Conservation (phyloP, 2,113 vertebrate genomes). For the Atherinomorus stipes region DNA sequence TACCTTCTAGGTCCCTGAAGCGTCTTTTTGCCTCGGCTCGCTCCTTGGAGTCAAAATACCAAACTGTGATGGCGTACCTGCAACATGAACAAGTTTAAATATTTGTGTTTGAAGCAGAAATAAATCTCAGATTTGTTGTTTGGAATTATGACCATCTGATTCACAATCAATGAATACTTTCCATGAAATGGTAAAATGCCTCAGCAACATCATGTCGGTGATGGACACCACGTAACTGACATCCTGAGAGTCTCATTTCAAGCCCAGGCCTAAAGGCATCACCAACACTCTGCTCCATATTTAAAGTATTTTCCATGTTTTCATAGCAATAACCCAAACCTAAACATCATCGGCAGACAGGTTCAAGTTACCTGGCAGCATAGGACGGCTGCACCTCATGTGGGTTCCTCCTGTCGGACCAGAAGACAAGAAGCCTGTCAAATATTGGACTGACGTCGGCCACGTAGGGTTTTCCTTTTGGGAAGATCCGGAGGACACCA, state of each 20-base stretch:
- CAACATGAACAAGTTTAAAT: slow-evolving; percentile 1
- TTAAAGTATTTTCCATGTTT: too few species aligned
- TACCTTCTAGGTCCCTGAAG: slow-evolving; percentile 90
- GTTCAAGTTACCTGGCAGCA: slow-evolving; percentile 84
- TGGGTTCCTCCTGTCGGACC: slow-evolving; percentile 96
- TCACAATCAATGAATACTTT: too few species aligned
- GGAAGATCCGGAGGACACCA: slow-evolving; percentile 93
- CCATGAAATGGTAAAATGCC: too few species aligned
- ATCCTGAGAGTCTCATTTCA: too few species aligned
- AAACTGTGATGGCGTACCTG: slow-evolving; percentile 96
- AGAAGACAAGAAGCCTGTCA: slow-evolving; percentile 94
- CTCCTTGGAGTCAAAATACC: slow-evolving; percentile 97
- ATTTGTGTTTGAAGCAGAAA: too few species aligned
- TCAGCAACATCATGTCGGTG: too few species aligned
- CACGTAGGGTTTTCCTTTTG: slow-evolving; percentile 90
- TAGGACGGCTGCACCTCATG: slow-evolving; percentile 96
- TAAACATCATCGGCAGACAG: background rate
- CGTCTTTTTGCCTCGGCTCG: slow-evolving; percentile 94
- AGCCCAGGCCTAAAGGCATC: too few species aligned
- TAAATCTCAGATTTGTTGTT: too few species aligned
- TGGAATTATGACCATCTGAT: too few species aligned
- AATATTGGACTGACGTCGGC: slow-evolving; percentile 94
- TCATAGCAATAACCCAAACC: too few species aligned
- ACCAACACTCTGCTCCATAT: too few species aligned
- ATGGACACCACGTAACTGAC: too few species aligned